Conservation (phyloP, 1,140 invertebrate genomes). For the Dreissena rostriformis region DNA sequence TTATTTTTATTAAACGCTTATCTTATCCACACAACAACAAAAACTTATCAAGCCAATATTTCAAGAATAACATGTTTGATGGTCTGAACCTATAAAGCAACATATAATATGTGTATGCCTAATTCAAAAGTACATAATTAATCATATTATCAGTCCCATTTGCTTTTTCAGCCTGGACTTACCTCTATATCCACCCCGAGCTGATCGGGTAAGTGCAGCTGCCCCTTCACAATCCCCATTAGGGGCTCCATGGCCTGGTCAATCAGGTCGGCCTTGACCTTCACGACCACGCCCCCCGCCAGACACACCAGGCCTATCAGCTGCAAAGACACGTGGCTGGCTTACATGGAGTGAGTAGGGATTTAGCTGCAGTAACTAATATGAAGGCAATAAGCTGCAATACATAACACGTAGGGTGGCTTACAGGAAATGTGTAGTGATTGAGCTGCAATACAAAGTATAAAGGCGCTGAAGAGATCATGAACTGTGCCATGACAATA, state of each 20-base stretch:
- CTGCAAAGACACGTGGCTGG: background rate
- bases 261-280: slow-evolving; percentile 13
- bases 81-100: background rate
- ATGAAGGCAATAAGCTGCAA: background rate
- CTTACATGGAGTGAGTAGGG: background rate
- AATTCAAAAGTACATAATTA: background rate
- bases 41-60: background rate
- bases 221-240: background rate
- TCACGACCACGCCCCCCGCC: slow-evolving; percentile 11
- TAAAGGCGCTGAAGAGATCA: too few species aligned
- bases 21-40: background rate
- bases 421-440: too few species aligned
- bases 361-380: background rate
- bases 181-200: slow-evolving; percentile 14
- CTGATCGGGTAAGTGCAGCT: slow-evolving; percentile 6
- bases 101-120: background rate
- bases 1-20: background rate
- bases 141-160: background rate
- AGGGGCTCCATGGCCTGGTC: background rate
- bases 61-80: background rate
- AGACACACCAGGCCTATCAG: slow-evolving; percentile 32
- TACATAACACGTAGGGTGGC: background rate
- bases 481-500: too few species aligned
- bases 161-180: background rate
- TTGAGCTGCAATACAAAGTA: too few species aligned